phyloP scores from a whole-genome alignment of 2,113 vertebrate genomes.

The Periophthalmus modestus region DNA sequence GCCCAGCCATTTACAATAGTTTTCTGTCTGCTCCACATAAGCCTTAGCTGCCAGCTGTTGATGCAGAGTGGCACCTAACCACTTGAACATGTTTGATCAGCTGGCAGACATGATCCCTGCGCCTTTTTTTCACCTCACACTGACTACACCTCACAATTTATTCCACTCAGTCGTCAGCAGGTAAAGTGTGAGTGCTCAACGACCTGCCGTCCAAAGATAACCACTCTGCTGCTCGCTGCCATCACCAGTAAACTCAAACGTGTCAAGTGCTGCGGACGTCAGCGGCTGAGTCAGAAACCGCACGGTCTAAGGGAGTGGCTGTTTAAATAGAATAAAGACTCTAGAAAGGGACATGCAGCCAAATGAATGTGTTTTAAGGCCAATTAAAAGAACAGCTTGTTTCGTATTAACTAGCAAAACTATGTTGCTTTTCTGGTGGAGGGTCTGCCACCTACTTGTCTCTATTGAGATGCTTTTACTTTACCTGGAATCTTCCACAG shows the following conservation, averaged over 20 bases:
- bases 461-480: no score
- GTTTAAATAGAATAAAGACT: slow-evolving; percentile 31
- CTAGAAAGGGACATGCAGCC: background rate
- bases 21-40: background rate
- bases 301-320: slow-evolving; percentile 20
- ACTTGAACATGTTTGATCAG: slow-evolving; percentile 49
- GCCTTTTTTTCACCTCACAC: slow-evolving; percentile 26
- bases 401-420: no score
- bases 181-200: slow-evolving; percentile 31
- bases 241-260: slow-evolving; percentile 17
- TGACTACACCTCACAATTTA: slow-evolving; percentile 28
- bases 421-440: no score
- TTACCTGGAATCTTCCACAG: no score
- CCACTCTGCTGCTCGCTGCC: slow-evolving; percentile 3
- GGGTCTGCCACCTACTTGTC: no score
- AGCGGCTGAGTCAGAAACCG: slow-evolving; percentile 24
- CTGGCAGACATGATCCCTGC: slow-evolving; percentile 40
- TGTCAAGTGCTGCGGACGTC: slow-evolving; percentile 13
- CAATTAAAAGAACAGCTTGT: no score
- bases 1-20: background rate
- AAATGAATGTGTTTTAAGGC: background rate
- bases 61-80: slow-evolving; percentile 8
- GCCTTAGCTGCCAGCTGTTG: slow-evolving; percentile 1
- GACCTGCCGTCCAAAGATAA: slow-evolving; percentile 54
- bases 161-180: slow-evolving; percentile 37